phyloP scores from a whole-genome alignment of 2,888 invertebrate species.

The Parochlus steinenii region DNA sequence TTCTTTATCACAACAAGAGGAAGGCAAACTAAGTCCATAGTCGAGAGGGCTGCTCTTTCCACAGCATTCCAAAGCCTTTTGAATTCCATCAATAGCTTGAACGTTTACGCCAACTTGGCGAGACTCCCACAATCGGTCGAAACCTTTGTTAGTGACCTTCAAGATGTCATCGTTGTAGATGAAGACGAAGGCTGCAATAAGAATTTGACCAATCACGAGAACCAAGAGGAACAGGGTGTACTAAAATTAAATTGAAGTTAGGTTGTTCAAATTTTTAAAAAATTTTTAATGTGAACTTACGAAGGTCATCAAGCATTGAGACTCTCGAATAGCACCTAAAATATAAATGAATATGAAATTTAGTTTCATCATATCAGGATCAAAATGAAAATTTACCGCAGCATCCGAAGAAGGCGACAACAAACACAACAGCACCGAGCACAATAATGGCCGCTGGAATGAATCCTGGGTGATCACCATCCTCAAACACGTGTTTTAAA shows the following conservation, averaged over 20 bases:
- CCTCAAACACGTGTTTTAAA: conserved; percentile 6
- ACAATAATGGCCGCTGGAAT: conserved; percentile 9
- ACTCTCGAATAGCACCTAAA: conserved; percentile 8
- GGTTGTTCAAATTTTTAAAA: neutral
- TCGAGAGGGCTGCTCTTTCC: neutral
- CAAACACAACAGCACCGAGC: conserved; percentile 6
- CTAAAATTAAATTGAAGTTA: neutral
- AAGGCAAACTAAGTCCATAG: conserved; percentile 2
- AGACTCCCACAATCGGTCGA: conserved; percentile 6
- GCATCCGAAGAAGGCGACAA: conserved; percentile 9
- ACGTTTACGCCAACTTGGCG: neutral
- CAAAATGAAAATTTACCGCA: no score
- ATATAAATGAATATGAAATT: neutral
- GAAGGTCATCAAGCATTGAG: neutral
- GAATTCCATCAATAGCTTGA: conserved; percentile 5
- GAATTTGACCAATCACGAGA: conserved; percentile 5
- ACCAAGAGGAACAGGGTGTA: conserved; percentile 5
- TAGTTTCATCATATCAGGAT: neutral
- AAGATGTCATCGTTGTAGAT: conserved; percentile 8
- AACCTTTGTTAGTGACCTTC: conserved; percentile 2
- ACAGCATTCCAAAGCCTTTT: conserved; percentile 8
- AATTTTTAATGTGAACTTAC: neutral
- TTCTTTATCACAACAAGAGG: conserved; percentile 2
- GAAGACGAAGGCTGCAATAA: conserved; percentile 9
- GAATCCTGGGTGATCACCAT: conserved; percentile 6